Base-by-base conservation (phyloP, 2,888 invertebrate genomes). In the Nesidiocoris tenuis region DNA sequence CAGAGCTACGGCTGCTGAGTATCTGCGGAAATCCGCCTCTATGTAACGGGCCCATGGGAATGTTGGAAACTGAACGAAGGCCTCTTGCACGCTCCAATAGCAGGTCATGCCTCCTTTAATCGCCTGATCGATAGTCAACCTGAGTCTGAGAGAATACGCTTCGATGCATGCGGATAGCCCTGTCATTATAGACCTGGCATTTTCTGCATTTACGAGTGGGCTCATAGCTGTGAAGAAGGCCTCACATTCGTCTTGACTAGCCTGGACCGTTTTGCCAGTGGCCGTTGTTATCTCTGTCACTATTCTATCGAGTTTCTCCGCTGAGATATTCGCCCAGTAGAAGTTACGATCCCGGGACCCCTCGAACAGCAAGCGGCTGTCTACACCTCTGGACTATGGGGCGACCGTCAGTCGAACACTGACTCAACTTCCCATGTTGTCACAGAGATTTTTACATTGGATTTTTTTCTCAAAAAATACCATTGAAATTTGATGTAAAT, bases 71-170 rank as follows among this genome's bases (percentile, higher is more conserved):
- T 3, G 9, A 12, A 18, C 17, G 17, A 68, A 5, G 16, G 56
- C 55, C 3, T 2, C 5, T 2, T 23, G 63, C 2, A 63, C 22
- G 63, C n/a, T 2, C 63, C 19, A 63, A 18, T 55, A 68, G 16
- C 5, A 55, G 17, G 68, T 68, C 68, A 68, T 68, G 2, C 68
- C 68, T 7, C 56, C 55, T 18, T 56, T 68, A 18, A 55, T n/a
- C 16, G 68, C 54, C 21, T 68, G 68, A 3, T 68, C 5, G 2
- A 68, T 17, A 1, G 56, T 54, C 18, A 68, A n/a, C 2, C 68
- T 16, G 2, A 68, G 7, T 7, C 68, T 17, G 22, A 68, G 56
- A 19, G 55, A 55, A 7, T 18, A 68, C 7, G n/a, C 56, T 12
- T 18, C 55, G 23, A 68, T 68, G 16, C n/a, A 2, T 55, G 12